phyloP scores from a whole-genome alignment of 2,888 invertebrate genomes.

The Andrena flavipes region DNA sequence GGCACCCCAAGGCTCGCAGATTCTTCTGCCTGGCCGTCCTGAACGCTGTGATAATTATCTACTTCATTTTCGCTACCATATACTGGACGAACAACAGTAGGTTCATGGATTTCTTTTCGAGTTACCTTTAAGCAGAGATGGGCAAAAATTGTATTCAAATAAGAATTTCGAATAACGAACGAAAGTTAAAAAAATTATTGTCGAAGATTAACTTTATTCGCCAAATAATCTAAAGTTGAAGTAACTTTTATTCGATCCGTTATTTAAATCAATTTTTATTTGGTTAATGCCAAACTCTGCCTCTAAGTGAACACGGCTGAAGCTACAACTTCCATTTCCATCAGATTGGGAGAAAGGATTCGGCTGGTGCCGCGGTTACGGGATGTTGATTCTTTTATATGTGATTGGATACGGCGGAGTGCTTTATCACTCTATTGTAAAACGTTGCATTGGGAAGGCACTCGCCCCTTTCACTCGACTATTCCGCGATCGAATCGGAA shows the following conservation, averaged over 20 bases:
- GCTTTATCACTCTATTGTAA: slow-evolving; percentile 88
- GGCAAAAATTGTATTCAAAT: too few species aligned
- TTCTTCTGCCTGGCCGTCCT: slow-evolving; percentile 62
- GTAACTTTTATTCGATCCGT: too few species aligned
- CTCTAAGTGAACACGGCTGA: background rate
- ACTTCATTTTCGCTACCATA: slow-evolving; percentile 76
- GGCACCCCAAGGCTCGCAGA: slow-evolving; percentile 59
- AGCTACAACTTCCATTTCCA: slow-evolving; percentile 9
- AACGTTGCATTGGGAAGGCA: slow-evolving; percentile 85
- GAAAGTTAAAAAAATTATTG: too few species aligned
- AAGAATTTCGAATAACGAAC: too few species aligned
- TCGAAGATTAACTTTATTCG: too few species aligned
- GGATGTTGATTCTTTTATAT: slow-evolving; percentile 89
- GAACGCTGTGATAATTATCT: slow-evolving; percentile 73
- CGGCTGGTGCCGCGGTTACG: slow-evolving; percentile 89
- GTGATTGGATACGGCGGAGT: slow-evolving; percentile 87
- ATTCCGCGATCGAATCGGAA: background rate
- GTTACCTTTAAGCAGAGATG: background rate
- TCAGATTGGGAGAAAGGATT: slow-evolving; percentile 67
- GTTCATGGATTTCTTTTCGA: slow-evolving; percentile 25
- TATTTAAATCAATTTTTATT: too few species aligned
- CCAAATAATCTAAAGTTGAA: too few species aligned
- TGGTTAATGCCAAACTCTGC: too few species aligned
- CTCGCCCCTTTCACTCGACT: slow-evolving; percentile 78
- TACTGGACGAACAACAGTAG: slow-evolving; percentile 76